Evolutionary conservation across 2,113 vertebrate genomes (phyloP).

Genomic region (Planiliza haematocheilus): DNA sequence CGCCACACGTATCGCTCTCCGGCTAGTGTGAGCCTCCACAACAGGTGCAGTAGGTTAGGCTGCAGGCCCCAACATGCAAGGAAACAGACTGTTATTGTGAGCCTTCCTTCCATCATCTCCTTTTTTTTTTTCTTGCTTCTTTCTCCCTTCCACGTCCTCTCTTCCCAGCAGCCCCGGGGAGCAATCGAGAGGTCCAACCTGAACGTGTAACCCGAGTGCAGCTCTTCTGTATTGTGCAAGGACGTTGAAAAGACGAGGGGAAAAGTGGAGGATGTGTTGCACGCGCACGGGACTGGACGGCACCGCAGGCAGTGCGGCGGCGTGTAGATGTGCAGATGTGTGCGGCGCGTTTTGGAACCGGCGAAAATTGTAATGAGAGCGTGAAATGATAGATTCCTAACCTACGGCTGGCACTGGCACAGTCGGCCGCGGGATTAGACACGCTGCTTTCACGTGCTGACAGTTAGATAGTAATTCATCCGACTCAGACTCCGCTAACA

Average conservation of each 20-base stretch:
- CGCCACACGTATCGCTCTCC: conserved; percentile 41
- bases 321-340: conserved; percentile 7
- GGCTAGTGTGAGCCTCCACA: conserved; percentile 74
- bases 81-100: conserved; percentile 82
- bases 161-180: conserved; percentile 71
- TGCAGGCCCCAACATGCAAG: conserved; percentile 78
- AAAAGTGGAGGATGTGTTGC: conserved; percentile 59
- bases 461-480: conserved; percentile 27
- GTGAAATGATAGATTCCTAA: conserved; percentile 56
- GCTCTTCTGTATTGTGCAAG: conserved; percentile 73
- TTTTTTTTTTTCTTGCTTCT: conserved; percentile 21
- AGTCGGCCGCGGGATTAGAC: conserved; percentile 27
- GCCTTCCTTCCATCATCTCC: conserved; percentile 72
- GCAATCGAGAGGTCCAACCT: conserved; percentile 81
- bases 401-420: conserved; percentile 38
- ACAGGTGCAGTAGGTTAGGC: conserved; percentile 86
- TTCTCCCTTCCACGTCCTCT: conserved; percentile 36
- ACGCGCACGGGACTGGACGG: conserved; percentile 47
- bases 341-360: conserved; percentile 51
- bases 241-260: conserved; percentile 73
- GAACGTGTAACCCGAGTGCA: conserved; percentile 75
- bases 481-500: neutral
- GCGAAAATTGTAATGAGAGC: conserved; percentile 32
- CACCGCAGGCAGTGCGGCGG: conserved; percentile 21
- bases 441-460: conserved; percentile 43